Evolutionary conservation across 2,888 invertebrate species (phyloP), one percentile per base, ranked within the genome.

Genomic region (Epistrophe grossulariae): DNA sequence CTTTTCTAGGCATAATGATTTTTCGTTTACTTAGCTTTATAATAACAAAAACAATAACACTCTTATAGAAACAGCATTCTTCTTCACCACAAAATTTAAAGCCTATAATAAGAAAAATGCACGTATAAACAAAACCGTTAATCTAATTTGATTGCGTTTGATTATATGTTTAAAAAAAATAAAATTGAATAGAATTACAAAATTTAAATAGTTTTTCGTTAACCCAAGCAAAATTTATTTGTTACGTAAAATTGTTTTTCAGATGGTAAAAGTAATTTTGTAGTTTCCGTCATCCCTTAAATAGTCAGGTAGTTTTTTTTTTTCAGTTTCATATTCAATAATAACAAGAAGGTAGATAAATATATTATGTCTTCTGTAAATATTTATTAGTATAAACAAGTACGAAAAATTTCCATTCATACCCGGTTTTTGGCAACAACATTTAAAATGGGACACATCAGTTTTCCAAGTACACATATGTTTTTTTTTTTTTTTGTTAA

Each of bases 391-490:
- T 70, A 24, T 59, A 43, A 62, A 62, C 40, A 43, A 62, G 59
- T 60, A 28, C 35, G 38, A 45, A 81, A 78, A 82, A 78, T 66
- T 78, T 79, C 79, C 79, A 72, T 78, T 78, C 76, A 70, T 57
- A 48, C 59, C 28, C 40, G 19, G n/a, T 71, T 72, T 79, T 78
- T 83, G 78, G 82, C 82, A 83, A 66, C 55, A 76, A 71, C 43
- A 66, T 50, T 24, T 28, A 11, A 38, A 50, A 43, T 50, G 15
- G 31, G 71, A 66, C 59, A 79, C 57, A 52, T 55, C 24, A 45
- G 45, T 28, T 72, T 79, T 72, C 64, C 62, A 79, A 79, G 64
- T 80, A 57, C 45, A 57, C 19, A 52, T 11, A 68, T 43, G 60
- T 77, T 77, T 64, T 55, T n/a, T 35, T 60, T 48, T 64, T 57